Conservation (phyloP, 2,797 vertebrate genomes). For the Dipus sagitta region DNA sequence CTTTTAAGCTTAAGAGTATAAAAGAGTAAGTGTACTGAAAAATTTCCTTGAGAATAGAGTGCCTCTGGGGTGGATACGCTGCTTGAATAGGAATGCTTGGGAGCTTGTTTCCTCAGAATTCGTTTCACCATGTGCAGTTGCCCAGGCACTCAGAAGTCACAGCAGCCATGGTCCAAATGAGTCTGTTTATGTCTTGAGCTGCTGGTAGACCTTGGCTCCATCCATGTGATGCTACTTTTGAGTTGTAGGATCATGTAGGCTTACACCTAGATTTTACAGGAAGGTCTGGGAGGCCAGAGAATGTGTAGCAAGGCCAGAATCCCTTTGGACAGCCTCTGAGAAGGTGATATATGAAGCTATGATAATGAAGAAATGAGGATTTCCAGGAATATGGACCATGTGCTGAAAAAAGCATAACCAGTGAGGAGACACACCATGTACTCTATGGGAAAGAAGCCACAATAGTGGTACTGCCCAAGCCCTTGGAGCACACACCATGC, state of each 20-base stretch:
- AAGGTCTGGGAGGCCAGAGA: neutral
- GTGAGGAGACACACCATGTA: neutral
- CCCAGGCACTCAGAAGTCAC: neutral
- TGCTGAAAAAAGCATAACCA: neutral
- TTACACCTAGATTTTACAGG: neutral
- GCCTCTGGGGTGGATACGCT: too few species aligned
- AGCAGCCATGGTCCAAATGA: too few species aligned
- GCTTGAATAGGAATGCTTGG: neutral
- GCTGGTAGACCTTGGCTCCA: neutral
- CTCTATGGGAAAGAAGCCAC: too few species aligned
- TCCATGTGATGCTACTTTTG: neutral
- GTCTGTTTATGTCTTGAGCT: neutral
- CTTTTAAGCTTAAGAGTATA: neutral
- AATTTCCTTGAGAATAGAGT: neutral
- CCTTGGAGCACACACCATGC: neutral
- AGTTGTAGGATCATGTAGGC: neutral
- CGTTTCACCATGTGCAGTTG: neutral
- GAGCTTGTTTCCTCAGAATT: neutral
- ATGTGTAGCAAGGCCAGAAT: neutral
- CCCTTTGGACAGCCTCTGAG: neutral
- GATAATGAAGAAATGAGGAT: neutral
- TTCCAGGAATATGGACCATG: neutral
- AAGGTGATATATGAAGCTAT: neutral
- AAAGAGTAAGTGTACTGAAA: neutral
- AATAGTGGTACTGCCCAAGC: neutral